These are phyloP conservation scores for Lycaon pictus DNA, from an alignment of 2,113 vertebrate species.

Conservation along the genomic window DNA sequence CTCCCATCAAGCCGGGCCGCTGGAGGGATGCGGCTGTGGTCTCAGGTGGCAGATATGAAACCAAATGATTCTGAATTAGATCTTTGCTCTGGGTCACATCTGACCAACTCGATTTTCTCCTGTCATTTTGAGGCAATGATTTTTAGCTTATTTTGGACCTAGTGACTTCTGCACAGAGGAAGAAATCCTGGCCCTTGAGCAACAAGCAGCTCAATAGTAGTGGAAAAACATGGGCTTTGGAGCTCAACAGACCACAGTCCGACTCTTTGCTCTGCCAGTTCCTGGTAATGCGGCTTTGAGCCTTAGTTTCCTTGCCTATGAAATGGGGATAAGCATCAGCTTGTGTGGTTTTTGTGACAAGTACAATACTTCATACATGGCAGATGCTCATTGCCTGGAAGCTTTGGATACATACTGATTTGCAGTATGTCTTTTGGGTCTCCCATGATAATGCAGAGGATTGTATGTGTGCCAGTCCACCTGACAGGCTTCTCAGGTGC, in stretches of 20 bases:
- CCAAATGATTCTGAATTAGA: slow-evolving; percentile 71
- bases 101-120: slow-evolving; percentile 50
- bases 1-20: neutral
- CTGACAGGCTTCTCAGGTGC: neutral
- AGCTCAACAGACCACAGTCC: neutral
- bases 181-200: neutral
- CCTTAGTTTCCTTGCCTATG: neutral
- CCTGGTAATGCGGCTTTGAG: neutral
- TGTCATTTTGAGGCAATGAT: slow-evolving; percentile 16
- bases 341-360: neutral
- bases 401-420: neutral
- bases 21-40: neutral
- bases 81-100: slow-evolving; percentile 64
- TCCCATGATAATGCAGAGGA: neutral
- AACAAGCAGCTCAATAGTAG: neutral
- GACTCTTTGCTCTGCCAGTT: neutral
- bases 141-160: neutral
- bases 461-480: rapidly evolving
- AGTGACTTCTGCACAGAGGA: neutral
- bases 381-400: rapidly evolving
- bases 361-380: neutral
- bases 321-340: neutral
- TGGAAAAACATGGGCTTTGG: neutral
- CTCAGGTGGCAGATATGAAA: slow-evolving; percentile 68
- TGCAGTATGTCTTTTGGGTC: neutral